A percentile compares a stretch with the other conserved stretches of the same genome.
These are phyloP conservation scores for Mycetomoellerius zeteki DNA, from an alignment of 1,140 invertebrate species.

Conservation along the genomic window DNA sequence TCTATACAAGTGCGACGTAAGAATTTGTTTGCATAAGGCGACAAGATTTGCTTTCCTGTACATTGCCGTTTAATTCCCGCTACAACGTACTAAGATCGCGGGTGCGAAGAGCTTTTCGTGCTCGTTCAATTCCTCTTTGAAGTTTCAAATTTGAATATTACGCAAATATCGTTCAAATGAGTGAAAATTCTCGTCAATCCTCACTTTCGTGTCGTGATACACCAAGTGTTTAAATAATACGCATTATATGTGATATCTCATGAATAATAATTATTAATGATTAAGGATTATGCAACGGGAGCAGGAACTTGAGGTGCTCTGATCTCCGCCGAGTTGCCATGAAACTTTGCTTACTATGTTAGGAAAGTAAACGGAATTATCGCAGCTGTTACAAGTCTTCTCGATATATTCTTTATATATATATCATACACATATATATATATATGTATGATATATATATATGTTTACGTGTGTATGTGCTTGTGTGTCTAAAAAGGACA, in stretches of 20 bases:
- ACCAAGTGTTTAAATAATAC: neutral
- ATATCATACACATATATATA: conserved; percentile 8
- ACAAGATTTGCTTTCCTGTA: conserved; percentile 3
- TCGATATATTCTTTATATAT: conserved; percentile 40
- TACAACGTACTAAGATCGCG: neutral
- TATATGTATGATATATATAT: neutral
- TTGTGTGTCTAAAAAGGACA: conserved; percentile 14
- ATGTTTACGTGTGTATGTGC: conserved; percentile 22
- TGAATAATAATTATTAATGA: conserved; percentile 23
- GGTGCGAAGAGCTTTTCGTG: neutral
- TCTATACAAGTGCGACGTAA: conserved; percentile 7
- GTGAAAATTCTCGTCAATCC: neutral
- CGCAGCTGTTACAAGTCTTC: conserved; percentile 39
- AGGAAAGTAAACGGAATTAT: conserved; percentile 50
- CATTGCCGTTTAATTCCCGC: conserved; percentile 9
- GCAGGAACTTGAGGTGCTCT: neutral
- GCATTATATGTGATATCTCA: neutral
- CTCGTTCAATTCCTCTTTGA: neutral
- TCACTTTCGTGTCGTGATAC: neutral
- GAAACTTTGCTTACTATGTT: conserved; percentile 26
- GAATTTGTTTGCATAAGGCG: conserved; percentile 19
- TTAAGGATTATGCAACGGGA: neutral
- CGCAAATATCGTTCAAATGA: neutral
- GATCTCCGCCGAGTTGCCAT: neutral
- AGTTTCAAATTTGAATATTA: neutral